These are phyloP conservation scores for Limnephilus auricula DNA, from an alignment of 2,888 invertebrate species.

Conservation along the genomic window DNA sequence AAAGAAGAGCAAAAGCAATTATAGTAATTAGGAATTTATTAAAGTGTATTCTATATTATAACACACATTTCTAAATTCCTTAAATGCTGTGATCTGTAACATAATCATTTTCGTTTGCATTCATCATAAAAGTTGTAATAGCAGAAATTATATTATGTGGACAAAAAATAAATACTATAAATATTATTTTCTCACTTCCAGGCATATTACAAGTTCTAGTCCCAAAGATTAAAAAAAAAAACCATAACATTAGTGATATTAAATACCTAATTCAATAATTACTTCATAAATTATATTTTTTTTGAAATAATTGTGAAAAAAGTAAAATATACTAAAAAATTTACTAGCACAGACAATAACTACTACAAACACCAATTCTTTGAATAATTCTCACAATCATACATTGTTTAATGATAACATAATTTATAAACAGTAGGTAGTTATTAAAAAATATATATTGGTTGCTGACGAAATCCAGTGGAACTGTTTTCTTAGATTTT, in stretches of 20 bases:
- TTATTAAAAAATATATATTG: slow-evolving; percentile 7
- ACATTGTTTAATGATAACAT: slow-evolving; percentile 23
- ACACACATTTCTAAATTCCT: neutral
- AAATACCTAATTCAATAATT: neutral
- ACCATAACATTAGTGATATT: neutral
- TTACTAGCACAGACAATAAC: slow-evolving; percentile 8
- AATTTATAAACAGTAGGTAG: slow-evolving; percentile 14
- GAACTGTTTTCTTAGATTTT: neutral
- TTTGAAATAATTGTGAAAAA: slow-evolving; percentile 3
- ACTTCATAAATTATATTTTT: neutral
- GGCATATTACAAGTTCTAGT: neutral
- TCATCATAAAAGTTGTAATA: neutral
- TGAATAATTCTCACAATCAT: slow-evolving; percentile 9
- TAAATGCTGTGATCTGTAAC: neutral
- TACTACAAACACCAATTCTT: slow-evolving; percentile 5
- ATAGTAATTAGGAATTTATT: neutral
- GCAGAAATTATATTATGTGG: neutral
- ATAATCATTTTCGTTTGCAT: neutral
- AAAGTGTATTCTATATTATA: neutral
- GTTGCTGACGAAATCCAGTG: neutral
- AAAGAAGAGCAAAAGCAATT: neutral
- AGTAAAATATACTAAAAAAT: slow-evolving; percentile 12
- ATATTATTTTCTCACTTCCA: neutral
- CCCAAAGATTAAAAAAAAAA: neutral
- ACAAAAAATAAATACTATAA: neutral